Evolutionary conservation across 2,888 invertebrate genomes (phyloP), one percentile per base, ranked within the genome.

Genomic region (Tenthredo distinguenda): DNA sequence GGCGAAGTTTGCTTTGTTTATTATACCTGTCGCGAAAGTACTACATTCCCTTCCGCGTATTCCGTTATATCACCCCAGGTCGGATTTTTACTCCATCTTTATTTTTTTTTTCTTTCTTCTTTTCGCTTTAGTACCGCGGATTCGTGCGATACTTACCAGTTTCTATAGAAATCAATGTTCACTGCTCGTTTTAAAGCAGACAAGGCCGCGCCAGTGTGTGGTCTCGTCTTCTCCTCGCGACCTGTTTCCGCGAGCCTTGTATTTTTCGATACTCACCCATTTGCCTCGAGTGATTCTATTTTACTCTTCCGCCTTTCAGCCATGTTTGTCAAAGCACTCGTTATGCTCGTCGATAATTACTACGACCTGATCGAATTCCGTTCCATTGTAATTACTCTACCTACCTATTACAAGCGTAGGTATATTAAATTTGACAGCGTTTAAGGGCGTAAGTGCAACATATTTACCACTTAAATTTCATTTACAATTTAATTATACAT

Each of bases 281-380:
- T 81, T 81, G 26, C 81, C 50, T 81, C 81, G 81, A 81, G 62
- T 34, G 40, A 31, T 81, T 58, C 40, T 62, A 62, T 81, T 81
- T 26, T 62, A 55, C 81, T 62, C 62, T 37, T 9, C 40, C 65
- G 43, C 81, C 40, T 62, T 62, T 21, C 81, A 62, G 7, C 81
- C 58, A 37, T 62, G 43, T 81, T 81, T 81, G 43, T 31, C 58
- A 40, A 62, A 65, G 65, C 62, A 55, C 62, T 81, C 62, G 40
- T 62, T 65, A 26, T 43, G n/a, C 15, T 62, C 26, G 55, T 21
- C 55, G 77, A 77, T 77, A 34, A 77, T 77, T 77, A 77, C 15
- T 50, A 18, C n/a, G 43, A 40, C n/a, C 40, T 62, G 58, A 79
- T 79, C 79, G 58, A 55, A 58, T 37, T 34, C 55, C 34, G 71